These are phyloP conservation scores for Mayetiola destructor DNA, from an alignment of 2,888 invertebrate species.

Conservation along the genomic window DNA sequence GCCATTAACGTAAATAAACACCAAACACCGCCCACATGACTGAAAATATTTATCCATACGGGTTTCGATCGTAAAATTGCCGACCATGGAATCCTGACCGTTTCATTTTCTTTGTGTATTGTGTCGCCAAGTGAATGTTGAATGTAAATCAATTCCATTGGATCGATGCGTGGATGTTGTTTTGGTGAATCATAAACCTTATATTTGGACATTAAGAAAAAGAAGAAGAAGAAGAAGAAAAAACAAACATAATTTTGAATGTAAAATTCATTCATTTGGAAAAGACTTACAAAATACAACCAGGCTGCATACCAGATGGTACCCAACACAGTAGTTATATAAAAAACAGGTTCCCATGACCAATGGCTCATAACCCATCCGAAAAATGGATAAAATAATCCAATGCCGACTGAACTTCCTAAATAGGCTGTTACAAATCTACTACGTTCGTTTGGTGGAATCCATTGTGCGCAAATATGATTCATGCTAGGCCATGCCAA, in stretches of 20 bases:
- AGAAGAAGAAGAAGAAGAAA: too few relatives aligned
- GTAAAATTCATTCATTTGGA: too few relatives aligned
- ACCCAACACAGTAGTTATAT: conserved; percentile 45
- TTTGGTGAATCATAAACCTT: conserved; percentile 50
- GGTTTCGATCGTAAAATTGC: conserved; percentile 43
- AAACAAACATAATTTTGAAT: too few relatives aligned
- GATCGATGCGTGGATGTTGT: conserved; percentile 48
- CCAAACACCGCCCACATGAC: background rate
- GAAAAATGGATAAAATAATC: conserved; percentile 53
- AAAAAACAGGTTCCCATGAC: conserved; percentile 60
- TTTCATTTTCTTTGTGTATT: conserved; percentile 18
- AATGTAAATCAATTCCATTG: conserved; percentile 44
- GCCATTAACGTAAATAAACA: conserved; percentile 54
- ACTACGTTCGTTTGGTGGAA: conserved; percentile 64
- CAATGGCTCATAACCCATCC: conserved; percentile 47
- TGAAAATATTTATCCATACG: conserved; percentile 38
- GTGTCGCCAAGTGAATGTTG: conserved; percentile 39
- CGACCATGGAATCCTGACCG: conserved; percentile 39
- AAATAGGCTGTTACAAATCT: conserved; percentile 50
- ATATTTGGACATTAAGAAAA: too few relatives aligned
- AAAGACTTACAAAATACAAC: conserved; percentile 42
- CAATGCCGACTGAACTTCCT: conserved; percentile 52
- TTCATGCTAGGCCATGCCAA: conserved; percentile 66
- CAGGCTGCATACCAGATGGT: conserved; percentile 51
- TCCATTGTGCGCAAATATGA: conserved; percentile 64